Base-by-base conservation (phyloP, 2,797 vertebrate species). In the Enteromius treurensis region DNA sequence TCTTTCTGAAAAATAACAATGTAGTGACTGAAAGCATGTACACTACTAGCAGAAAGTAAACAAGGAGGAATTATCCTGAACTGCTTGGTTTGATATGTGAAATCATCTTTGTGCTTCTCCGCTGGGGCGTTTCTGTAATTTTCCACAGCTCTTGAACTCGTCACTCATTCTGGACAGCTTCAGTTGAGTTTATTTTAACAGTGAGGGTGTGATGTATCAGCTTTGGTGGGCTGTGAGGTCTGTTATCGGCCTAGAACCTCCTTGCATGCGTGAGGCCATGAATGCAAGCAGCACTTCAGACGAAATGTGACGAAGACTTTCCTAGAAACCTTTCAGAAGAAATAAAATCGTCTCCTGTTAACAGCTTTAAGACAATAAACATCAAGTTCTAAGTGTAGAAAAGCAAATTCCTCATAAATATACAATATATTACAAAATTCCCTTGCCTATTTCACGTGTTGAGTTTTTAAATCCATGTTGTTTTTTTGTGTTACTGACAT, bases 211-310 rank as follows among this genome's bases (percentile, higher is more conserved):
- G 80, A 65, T 64, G 47, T 23, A 40, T 62, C 40, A 45, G 53
- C 55, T 73, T 62, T 62, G 68, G 79, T 71, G 65, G 65, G 78
- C 78, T 55, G 49, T 42, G 68, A 73, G 26, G 26, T 80, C 68
- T 73, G 26, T 15, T 10, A 53, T 37, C 17, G 10, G 4, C 17
- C 2, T 5, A 1, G 26, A 53, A 74, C 17, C 14, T 0, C 11
- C 51, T 79, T 68, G 78, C 26, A 45, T 62, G 75, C 15, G 17
- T 60, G 67, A 26, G 40, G 53, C 26, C 2, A 2, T 62, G 37
- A 81, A 49, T 34, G 1, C 17, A 62, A 17, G 8, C 11, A 32
- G 26, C 8, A 23, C 17, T 81, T 73, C 19, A 62, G 19, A 17
- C 34, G 40, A 81, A 73, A 29, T 34, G 23, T 62, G 51, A 81